A percentile compares a stretch with the other conserved stretches of the same genome.
Conservation (phyloP, 1,140 invertebrate genomes). For the Drosophila funebris region DNA sequence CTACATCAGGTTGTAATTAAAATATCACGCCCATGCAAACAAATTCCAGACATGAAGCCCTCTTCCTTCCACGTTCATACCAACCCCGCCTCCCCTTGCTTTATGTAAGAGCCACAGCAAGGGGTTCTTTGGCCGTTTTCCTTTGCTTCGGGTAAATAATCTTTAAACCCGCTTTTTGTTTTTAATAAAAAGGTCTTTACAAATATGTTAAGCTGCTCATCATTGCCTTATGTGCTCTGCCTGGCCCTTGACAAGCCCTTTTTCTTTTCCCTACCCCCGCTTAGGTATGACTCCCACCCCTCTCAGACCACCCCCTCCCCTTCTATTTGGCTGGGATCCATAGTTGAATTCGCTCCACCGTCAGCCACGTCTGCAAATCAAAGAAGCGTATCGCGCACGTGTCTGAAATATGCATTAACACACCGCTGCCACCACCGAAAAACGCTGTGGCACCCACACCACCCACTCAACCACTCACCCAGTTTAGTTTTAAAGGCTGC, state of each 20-base stretch:
- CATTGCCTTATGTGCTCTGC: conserved; percentile 51
- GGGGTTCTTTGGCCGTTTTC: neutral
- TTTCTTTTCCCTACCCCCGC: neutral
- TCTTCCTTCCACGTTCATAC: neutral
- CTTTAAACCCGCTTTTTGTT: conserved; percentile 63
- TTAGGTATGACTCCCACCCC: neutral
- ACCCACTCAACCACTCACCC: conserved; percentile 25
- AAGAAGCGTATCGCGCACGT: conserved; percentile 77
- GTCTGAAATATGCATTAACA: conserved; percentile 81
- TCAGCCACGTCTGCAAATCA: conserved; percentile 58
- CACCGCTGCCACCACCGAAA: conserved; percentile 50
- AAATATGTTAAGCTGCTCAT: conserved; percentile 80
- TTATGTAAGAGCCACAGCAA: neutral
- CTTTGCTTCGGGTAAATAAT: conserved; percentile 53
- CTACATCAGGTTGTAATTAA: conserved; percentile 72
- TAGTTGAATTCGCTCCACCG: conserved; percentile 15
- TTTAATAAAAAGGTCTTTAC: conserved; percentile 73
- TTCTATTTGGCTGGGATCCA: conserved; percentile 21
- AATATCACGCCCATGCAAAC: conserved; percentile 76
- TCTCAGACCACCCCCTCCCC: neutral
- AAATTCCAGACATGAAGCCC: conserved; percentile 36
- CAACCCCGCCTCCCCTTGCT: too few relatives aligned
- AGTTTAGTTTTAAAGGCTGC: neutral
- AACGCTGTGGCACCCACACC: conserved; percentile 27
- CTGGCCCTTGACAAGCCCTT: neutral